Percentiles rank a stretch among this genome's conserved stretches.
Conservation (phyloP, 2,888 invertebrate genomes). For the Patella ulyssiponensis region DNA sequence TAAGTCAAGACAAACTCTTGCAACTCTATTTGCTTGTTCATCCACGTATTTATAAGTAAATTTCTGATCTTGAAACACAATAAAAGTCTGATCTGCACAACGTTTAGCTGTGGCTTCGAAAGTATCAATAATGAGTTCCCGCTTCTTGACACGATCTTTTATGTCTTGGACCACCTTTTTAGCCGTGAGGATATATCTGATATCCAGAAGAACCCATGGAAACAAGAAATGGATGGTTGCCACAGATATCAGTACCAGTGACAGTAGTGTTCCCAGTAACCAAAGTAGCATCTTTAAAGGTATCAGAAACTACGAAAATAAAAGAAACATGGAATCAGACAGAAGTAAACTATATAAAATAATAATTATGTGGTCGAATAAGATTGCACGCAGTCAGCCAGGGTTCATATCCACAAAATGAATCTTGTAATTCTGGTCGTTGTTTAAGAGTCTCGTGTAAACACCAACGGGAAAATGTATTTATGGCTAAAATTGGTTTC, state of each 20-base stretch:
- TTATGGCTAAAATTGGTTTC: too few species aligned
- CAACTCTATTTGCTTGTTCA: slow-evolving; percentile 47
- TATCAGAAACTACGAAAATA: too few species aligned
- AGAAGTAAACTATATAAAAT: too few species aligned
- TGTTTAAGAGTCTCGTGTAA: too few species aligned
- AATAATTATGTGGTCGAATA: too few species aligned
- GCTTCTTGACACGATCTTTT: slow-evolving; percentile 6
- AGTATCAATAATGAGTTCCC: slow-evolving; percentile 35
- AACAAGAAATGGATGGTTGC: slow-evolving; percentile 15
- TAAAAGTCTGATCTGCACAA: slow-evolving; percentile 39
- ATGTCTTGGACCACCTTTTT: not conserved
- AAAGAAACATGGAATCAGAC: too few species aligned
- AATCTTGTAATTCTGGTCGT: too few species aligned
- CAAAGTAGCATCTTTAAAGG: not conserved
- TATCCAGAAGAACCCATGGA: slow-evolving; percentile 17
- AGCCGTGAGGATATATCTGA: not conserved
- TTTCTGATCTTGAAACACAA: slow-evolving; percentile 45
- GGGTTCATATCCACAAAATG: too few species aligned
- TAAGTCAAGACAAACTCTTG: slow-evolving; percentile 37
- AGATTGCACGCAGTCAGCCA: too few species aligned
- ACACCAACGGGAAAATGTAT: too few species aligned
- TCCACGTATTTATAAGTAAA: slow-evolving; percentile 48
- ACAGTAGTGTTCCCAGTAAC: not conserved
- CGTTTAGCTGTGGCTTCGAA: slow-evolving; percentile 35
- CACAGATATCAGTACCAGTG: not conserved